phyloP scores from a whole-genome alignment of 2,113 vertebrate species.

The Planiliza haematocheilus region DNA sequence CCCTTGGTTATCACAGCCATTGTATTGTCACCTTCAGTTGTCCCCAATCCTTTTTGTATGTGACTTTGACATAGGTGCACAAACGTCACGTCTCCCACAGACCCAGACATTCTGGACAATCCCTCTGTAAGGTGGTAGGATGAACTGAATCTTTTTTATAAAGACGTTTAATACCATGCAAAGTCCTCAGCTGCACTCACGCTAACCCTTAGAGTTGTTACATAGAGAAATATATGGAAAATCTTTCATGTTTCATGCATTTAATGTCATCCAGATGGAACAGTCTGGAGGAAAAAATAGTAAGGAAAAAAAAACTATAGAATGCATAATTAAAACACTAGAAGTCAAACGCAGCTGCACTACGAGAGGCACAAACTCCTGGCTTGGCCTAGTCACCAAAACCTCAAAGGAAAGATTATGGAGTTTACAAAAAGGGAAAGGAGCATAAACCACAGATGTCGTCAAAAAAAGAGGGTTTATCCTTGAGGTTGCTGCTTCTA shows the following conservation, averaged over 20 bases:
- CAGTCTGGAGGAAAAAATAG: constrained; percentile 6
- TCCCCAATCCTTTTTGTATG: too few species aligned
- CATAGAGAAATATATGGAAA: background rate
- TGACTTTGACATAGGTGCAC: too few species aligned
- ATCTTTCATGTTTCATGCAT: constrained; percentile 37
- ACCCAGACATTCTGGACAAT: background rate
- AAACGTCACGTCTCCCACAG: too few species aligned
- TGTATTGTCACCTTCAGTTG: too few species aligned
- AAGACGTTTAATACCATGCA: background rate
- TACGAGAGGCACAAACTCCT: constrained; percentile 44
- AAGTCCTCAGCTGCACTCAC: background rate
- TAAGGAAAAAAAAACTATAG: constrained; percentile 45
- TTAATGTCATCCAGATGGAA: constrained; percentile 52
- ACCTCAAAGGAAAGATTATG: constrained; percentile 68
- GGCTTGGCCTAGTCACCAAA: constrained; percentile 53
- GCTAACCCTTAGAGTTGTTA: background rate
- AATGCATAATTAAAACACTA: constrained; percentile 60
- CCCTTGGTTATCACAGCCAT: too few species aligned
- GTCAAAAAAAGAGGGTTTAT: constrained; percentile 71
- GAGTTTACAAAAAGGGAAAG: constrained; percentile 72
- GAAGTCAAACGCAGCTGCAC: constrained; percentile 55
- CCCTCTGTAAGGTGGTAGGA: background rate
- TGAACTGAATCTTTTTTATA: background rate
- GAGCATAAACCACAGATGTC: constrained; percentile 68
- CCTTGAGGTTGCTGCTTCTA: constrained; percentile 67